These are phyloP conservation scores for Sebastes vulpes DNA, from an alignment of 2,797 vertebrate genomes.

Conservation along the genomic window DNA sequence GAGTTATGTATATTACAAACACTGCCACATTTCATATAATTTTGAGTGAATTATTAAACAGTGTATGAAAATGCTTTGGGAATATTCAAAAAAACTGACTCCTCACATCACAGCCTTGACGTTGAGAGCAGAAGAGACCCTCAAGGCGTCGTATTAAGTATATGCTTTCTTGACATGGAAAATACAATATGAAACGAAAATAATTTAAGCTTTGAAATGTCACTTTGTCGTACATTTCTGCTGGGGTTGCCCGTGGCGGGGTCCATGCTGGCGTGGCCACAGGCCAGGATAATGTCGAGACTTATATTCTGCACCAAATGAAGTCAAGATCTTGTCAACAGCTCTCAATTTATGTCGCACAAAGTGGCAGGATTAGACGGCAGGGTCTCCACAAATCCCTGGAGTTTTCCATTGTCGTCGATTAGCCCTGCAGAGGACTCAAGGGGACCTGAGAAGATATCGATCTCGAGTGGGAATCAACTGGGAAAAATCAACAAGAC, in stretches of 20 bases:
- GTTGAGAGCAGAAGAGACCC: conserved; percentile 28
- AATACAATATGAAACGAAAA: conserved; percentile 24
- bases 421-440: conserved; percentile 62
- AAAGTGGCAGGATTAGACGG: conserved; percentile 62
- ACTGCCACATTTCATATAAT: conserved; percentile 36
- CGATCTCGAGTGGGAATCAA: conserved; percentile 66
- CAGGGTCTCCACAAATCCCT: conserved; percentile 53
- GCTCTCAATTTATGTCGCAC: conserved; percentile 47
- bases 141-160: conserved; percentile 28
- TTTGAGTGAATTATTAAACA: conserved; percentile 61
- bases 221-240: conserved; percentile 9
- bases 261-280: conserved; percentile 19
- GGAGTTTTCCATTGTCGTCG: conserved; percentile 48
- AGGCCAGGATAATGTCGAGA: conserved; percentile 28
- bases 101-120: conserved; percentile 32
- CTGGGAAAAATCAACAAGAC: conserved; percentile 61
- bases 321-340: conserved; percentile 64
- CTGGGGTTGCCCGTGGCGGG: neutral
- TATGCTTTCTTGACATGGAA: conserved; percentile 33
- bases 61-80: conserved; percentile 18
- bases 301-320: conserved; percentile 61
- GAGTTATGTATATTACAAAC: conserved; percentile 61
- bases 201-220: conserved; percentile 19
- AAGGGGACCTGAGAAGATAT: conserved; percentile 60
- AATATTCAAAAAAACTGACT: conserved; percentile 49